Conservation (phyloP, 30 jellyfish, hydroid and myxozoan genomes). For the Aurelia aurita complex sp. Pacific region DNA sequence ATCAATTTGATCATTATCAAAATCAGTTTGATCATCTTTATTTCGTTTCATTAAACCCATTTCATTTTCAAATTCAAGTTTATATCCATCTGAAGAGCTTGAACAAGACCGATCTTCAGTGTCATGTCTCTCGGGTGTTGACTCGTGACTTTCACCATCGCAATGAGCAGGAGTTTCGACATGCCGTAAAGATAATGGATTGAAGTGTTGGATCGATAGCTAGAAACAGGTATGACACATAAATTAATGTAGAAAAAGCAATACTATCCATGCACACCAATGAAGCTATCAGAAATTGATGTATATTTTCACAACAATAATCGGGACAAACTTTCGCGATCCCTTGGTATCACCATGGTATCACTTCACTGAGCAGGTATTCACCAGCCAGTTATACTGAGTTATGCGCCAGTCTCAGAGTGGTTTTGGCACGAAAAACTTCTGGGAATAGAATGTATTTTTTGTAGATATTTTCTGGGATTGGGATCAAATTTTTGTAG, state of each 20-base stretch:
- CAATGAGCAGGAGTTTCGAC: neutral
- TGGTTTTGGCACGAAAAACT: too few species aligned
- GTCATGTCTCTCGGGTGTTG: neutral
- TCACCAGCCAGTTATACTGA: too few species aligned
- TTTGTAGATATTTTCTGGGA: too few species aligned
- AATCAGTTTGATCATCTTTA: neutral
- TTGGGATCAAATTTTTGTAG: too few species aligned
- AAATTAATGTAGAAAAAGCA: too few species aligned
- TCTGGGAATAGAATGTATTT: too few species aligned
- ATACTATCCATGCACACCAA: too few species aligned
- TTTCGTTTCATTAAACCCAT: neutral
- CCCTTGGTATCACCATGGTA: too few species aligned
- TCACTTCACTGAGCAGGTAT: too few species aligned
- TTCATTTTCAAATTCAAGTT: slow-evolving; percentile 6
- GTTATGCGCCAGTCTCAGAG: too few species aligned
- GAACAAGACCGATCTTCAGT: neutral
- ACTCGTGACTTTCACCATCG: neutral
- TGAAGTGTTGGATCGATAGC: slow-evolving; percentile 47
- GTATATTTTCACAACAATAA: neutral
- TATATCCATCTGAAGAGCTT: neutral
- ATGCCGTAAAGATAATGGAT: slow-evolving; percentile 27
- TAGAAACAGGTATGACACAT: neutral
- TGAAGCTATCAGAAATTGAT: neutral
- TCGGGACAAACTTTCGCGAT: too few species aligned
- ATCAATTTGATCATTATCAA: neutral